Evolutionary conservation across 1,140 invertebrate genomes (phyloP).

Genomic region (Cecropterus lyciades): DNA sequence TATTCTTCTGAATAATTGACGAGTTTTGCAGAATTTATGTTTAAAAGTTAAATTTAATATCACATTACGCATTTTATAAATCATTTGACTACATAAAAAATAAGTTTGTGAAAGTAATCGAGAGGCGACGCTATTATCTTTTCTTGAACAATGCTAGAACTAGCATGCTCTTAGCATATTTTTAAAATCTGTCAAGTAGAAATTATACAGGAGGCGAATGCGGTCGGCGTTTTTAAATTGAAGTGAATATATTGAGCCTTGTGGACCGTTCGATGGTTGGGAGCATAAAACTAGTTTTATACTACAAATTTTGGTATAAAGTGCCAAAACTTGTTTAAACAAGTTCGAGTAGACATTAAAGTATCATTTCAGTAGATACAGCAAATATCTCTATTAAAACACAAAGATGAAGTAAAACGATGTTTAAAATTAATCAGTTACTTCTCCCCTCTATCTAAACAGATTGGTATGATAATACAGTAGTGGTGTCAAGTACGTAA

Average conservation of each 20-base stretch:
- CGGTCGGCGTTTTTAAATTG: constrained; percentile 19
- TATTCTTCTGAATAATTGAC: background rate
- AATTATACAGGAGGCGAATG: constrained; percentile 16
- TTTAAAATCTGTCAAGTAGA: constrained; percentile 9
- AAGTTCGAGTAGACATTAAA: too few species aligned
- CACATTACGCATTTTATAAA: too few species aligned
- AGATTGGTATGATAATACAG: too few species aligned
- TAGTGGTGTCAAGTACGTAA: too few species aligned
- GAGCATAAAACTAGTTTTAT: constrained; percentile 25
- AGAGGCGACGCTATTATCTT: background rate
- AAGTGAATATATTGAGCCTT: constrained; percentile 29
- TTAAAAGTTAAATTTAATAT: too few species aligned
- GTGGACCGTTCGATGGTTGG: constrained; percentile 7
- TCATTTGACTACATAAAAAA: background rate
- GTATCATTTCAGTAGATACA: too few species aligned
- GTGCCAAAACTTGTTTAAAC: too few species aligned
- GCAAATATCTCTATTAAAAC: too few species aligned
- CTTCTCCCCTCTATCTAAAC: too few species aligned
- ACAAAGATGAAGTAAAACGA: too few species aligned
- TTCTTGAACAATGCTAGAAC: constrained; percentile 10
- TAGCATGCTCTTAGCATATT: constrained; percentile 27
- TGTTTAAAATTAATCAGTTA: too few species aligned
- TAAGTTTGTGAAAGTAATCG: background rate
- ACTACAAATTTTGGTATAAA: constrained; percentile 7
- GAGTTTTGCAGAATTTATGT: too few species aligned